Base-by-base conservation (phyloP, 2,888 invertebrate genomes). In the Lottia scabra region DNA sequence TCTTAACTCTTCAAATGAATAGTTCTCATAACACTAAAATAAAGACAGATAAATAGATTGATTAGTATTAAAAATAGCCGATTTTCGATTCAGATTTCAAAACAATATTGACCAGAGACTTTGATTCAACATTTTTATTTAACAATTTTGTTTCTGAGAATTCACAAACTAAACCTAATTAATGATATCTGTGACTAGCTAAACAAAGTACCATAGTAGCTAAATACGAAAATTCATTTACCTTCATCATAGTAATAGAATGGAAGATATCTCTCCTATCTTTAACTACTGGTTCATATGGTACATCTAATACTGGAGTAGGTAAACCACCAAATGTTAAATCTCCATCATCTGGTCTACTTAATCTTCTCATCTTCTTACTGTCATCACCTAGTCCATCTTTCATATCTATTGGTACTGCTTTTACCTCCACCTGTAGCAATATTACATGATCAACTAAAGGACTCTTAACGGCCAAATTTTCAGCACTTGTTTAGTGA, bases 241-340 rank as follows among this genome's bases (percentile, higher is more conserved):
- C 94, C 92, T 96, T 96, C 97, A 98, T 98, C 89, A 97, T 95
- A 16, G 96, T 95, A 80, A 99, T 97, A 43, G 97, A 94, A 90
- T 97, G 95, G 90, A 96, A 99, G 86, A 95, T 93, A 74, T 89
- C 88, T 94, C 96, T 96, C 89, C 94, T 95, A 84, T 98, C 97
- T 84, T 94, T 94, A 67, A 95, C 92, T 0, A 96, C 96, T 0
- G 96, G 93, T 89, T 96, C 95, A 90, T 96, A 98, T 0, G 94
- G 92, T 19, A 92, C 91, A 81, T 94, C 93, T 26, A 94, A 91
- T 6, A 93, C 91, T 12, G 93, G 93, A 65, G 92, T 92, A 0
- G 93, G 92, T 78, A 90, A 90, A 74, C 94, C 92, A 15, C 93
- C 93, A 85, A 92, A 92, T n/a, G 92, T 91, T 88, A 92, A 72